Evolutionary conservation across 2,888 invertebrate species (phyloP).

Genomic region (Thecocarcelia acutangulata): DNA sequence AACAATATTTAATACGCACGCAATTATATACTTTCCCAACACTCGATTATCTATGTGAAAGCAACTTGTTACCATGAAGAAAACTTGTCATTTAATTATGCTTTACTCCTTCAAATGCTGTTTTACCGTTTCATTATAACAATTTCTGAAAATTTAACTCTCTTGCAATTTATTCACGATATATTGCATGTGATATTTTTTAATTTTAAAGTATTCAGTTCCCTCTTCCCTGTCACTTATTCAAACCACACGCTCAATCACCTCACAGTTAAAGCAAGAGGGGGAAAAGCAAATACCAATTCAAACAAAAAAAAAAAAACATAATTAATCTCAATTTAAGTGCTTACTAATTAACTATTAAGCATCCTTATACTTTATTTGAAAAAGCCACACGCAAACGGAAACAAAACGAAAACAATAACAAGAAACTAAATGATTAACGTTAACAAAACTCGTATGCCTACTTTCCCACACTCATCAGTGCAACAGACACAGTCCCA

Average conservation of each 20-base stretch:
- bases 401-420: constrained; percentile 45
- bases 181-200: no score
- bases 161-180: no score
- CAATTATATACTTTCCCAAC: no score
- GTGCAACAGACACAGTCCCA: background rate
- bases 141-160: no score
- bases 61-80: no score
- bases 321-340: constrained; percentile 64
- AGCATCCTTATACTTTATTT: constrained; percentile 44
- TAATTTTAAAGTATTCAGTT: no score
- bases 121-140: no score
- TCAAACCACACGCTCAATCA: background rate
- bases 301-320: constrained; percentile 29
- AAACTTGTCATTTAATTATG: no score
- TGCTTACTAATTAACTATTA: constrained; percentile 65
- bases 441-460: constrained; percentile 38
- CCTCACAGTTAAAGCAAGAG: background rate
- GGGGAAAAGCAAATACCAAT: background rate
- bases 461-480: background rate
- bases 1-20: no score
- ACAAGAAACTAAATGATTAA: constrained; percentile 47
- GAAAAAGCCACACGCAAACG: constrained; percentile 28
- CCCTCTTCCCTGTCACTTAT: no score
- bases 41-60: no score
- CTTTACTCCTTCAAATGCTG: no score